Evolutionary conservation across 2,113 vertebrate genomes (phyloP), one percentile per base, ranked within the genome.

Genomic region (Formicarius rufipectus): DNA sequence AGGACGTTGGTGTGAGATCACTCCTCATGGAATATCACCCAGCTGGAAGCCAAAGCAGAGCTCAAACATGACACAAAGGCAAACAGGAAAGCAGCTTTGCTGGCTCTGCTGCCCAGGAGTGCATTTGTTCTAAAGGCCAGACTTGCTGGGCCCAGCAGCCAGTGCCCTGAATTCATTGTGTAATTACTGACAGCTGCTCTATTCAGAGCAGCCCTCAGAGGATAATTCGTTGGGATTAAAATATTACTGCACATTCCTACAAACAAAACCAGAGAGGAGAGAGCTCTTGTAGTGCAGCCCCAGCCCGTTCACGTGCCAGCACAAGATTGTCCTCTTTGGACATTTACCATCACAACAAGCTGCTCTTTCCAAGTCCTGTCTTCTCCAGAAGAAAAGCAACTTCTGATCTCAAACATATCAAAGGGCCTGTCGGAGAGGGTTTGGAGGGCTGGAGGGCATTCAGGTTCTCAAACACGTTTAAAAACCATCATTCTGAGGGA

Each of bases 161-260:
- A 90, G 47, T 81, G 92, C 42, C 80, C 73, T 87, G 94, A 79
- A 86, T 84, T 74, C 87, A 55, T 73, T 87, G 87, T 89, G 81
- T 85, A 74, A 93, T 80, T 79, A 56, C 84, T 93, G 94, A 83
- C 87, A 94, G 88, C 72, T 90, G 82, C 35, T 49, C 90, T 63
- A 52, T 90, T 77, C 88, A 92, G 27, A 80, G 2, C 39, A 52
- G 88, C 81, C 90, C 83, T 93, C 2, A 37, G 88, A 91, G 93
- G 64, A 81, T 58, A 50, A 93, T 86, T 94, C 7, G 0, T 33
- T 60, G 59, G 95, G 84, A 93, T 93, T 93, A 92, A 96, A 96
- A 86, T 37, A 86, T 90, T 84, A 67, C 69, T 0, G 0, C 82
- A 88, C 78, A 88, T 93, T 94, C 87, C 85, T 86, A 40, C 90